Percentiles rank a stretch among this genome's conserved stretches.
Evolutionary conservation across 2,113 vertebrate genomes (phyloP).

Genomic region (Gallinago paraguaiae): DNA sequence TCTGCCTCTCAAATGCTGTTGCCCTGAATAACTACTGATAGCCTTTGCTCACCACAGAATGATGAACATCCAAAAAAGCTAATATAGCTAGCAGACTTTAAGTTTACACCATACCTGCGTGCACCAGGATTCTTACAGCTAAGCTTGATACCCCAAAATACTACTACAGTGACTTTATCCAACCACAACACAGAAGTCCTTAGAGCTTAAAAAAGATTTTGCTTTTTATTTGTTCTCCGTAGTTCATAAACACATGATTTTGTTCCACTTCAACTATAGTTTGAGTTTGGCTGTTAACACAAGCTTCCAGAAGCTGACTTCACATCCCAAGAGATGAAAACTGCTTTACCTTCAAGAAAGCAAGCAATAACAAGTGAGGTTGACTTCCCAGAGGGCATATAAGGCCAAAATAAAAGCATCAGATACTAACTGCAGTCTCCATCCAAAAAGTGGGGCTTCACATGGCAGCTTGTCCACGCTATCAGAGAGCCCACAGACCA

Average conservation of each 20-base stretch:
- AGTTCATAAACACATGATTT: not conserved
- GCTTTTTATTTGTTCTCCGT: not conserved
- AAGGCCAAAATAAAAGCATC: not conserved
- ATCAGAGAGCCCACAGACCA: fast-evolving
- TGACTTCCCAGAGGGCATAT: not conserved
- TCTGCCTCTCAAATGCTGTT: not conserved
- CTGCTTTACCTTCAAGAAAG: not conserved
- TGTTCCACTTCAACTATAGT: not conserved
- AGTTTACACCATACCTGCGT: fast-evolving
- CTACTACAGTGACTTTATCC: not conserved
- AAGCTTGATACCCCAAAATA: not conserved
- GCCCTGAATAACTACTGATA: not conserved
- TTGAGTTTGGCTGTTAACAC: not conserved
- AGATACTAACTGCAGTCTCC: not conserved
- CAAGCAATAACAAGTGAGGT: not conserved
- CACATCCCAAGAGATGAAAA: not conserved
- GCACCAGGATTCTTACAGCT: not conserved
- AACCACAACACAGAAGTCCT: not conserved
- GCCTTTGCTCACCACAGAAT: fast-evolving
- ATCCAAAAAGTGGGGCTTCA: not conserved
- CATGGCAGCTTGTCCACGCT: not conserved
- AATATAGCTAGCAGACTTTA: not conserved
- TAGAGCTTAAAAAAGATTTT: not conserved
- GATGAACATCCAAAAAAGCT: not conserved
- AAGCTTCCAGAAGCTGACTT: conserved; percentile 21